Evolutionary conservation across 1,140 invertebrate species (phyloP), one percentile per base, ranked within the genome.

Genomic region (Pogonomyrmex californicus): DNA sequence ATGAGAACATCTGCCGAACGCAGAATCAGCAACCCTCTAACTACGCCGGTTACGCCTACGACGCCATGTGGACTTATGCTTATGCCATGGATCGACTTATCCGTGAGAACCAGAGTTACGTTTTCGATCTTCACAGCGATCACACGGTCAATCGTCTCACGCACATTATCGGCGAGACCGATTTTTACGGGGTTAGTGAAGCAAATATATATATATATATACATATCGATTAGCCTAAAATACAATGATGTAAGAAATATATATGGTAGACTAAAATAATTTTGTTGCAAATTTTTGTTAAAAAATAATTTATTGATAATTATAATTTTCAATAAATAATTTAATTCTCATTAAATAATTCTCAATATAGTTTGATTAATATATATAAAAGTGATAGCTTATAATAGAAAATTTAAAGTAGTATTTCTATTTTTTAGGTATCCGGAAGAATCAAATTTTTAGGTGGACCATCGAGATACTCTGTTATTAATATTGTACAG

Each of bases 21-120:
- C 56, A 87, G n/a, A 77, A 91, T 56, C 66, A 87, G 51, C 51
- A 70, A 78, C 93, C 95, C 33, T 96, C 96, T 44, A 95, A 96
- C 68, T 98, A 98, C 94, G 97, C 97, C 9, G 97, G 97, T 1
- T 98, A 97, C 90, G 96, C 96, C 0, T 98, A 98, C 93, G 98
- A 98, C 95, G 98, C 98, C 0, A 97, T 98, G 62, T 98, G 98
- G 98, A 97, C 97, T 1, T 98, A 98, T 93, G 98, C 97, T 6
- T 95, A 96, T 23, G 98, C 97, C 1, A 93, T 98, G 30, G 96
- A 98, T 89, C 95, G 96, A 86, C 93, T 98, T 0, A 91, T 97
- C 0, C 96, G 95, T 66, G 96, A 93, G 44, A 94, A 94, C 88
- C 90, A 94, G 49, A 93, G 92, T 36, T 94, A 94, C 12, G 85